A percentile compares a stretch with the other conserved stretches of the same genome.
phyloP scores from a whole-genome alignment of 2,797 vertebrate species.

The Gephyroberyx darwinii region DNA sequence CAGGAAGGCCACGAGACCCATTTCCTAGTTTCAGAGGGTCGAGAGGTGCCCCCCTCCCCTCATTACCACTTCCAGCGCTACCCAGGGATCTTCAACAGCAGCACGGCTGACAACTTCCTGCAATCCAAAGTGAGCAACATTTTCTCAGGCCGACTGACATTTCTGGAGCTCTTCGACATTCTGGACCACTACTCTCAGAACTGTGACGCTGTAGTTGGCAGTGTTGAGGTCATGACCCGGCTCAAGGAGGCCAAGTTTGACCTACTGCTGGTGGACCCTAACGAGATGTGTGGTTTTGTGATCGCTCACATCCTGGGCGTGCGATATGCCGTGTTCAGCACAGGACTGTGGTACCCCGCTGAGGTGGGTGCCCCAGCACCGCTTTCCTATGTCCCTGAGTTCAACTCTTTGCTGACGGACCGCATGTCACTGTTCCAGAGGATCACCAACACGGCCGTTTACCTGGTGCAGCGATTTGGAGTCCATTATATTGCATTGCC shows the following conservation, averaged over 20 bases:
- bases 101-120: constrained; percentile 93
- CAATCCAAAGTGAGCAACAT: constrained; percentile 98
- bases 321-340: constrained; percentile 95
- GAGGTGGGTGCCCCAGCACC: constrained; percentile 97
- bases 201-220: constrained; percentile 95
- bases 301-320: constrained; percentile 94
- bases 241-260: constrained; percentile 92
- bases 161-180: constrained; percentile 95
- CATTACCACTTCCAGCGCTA: constrained; percentile 93
- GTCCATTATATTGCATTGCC: constrained; percentile 94
- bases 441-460: constrained; percentile 91
- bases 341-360: constrained; percentile 97
- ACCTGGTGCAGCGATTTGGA: constrained; percentile 93
- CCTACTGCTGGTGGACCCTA: constrained; percentile 96
- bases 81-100: constrained; percentile 97
- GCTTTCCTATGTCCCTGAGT: constrained; percentile 96
- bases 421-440: constrained; percentile 91
- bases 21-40: constrained; percentile 94
- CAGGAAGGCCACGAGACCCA: constrained; percentile 92
- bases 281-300: constrained; percentile 99
- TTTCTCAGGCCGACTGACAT: constrained; percentile 94
- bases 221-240: constrained; percentile 83
- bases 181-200: constrained; percentile 97
- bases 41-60: constrained; percentile 89
- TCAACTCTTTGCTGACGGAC: constrained; percentile 97